Conservation (phyloP, 2,113 vertebrate genomes). For the Elanoides forficatus region DNA sequence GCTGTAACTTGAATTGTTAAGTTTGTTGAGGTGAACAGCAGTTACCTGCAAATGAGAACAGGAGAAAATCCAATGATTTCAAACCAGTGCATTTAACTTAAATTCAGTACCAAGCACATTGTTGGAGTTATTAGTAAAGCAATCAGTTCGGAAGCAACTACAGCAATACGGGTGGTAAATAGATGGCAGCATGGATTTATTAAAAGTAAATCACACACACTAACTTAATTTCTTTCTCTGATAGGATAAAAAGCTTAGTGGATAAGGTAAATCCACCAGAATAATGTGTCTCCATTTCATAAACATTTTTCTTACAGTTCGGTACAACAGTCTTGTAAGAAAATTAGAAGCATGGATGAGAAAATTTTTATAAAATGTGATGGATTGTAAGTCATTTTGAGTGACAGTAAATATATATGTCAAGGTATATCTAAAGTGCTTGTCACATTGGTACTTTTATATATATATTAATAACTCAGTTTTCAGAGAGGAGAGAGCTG, state of each 20-base stretch:
- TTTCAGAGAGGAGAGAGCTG: neutral
- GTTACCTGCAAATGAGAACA: neutral
- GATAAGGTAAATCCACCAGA: slow-evolving; percentile 36
- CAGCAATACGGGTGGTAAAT: slow-evolving; percentile 3
- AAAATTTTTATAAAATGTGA: neutral
- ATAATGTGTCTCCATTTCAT: neutral
- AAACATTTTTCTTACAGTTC: neutral
- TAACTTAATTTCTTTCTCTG: slow-evolving; percentile 46
- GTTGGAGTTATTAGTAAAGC: neutral
- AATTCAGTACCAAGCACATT: neutral
- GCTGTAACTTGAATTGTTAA: neutral
- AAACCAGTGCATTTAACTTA: neutral
- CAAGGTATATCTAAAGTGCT: neutral
- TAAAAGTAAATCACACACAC: slow-evolving; percentile 31
- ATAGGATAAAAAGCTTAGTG: slow-evolving; percentile 40
- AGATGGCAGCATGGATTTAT: slow-evolving; percentile 40
- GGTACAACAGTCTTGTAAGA: neutral
- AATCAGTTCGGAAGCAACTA: neutral
- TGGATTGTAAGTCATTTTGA: neutral
- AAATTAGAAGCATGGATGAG: slow-evolving; percentile 8
- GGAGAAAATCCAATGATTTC: neutral
- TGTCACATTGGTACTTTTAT: neutral
- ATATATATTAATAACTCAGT: neutral
- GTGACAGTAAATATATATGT: slow-evolving; percentile 7
- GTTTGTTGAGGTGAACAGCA: neutral